Evolutionary conservation across 2,113 vertebrate genomes (phyloP).

Genomic region (Tachysurus fulvidraco): DNA sequence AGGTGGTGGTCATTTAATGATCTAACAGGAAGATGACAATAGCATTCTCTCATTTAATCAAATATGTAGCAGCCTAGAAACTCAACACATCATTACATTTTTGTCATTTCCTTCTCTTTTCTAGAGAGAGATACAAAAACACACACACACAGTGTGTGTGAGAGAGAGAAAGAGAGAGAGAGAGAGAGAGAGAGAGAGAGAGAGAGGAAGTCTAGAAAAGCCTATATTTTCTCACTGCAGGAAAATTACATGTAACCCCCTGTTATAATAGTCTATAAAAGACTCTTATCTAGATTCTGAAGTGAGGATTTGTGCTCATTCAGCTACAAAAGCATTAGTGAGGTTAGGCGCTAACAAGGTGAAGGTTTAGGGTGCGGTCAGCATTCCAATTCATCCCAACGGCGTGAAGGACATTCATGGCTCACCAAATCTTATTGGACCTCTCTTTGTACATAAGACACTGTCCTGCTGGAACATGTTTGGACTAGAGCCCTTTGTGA

Average conservation of each 20-base stretch:
- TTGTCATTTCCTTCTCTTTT: not conserved
- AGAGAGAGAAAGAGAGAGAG: too few species aligned
- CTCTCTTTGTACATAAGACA: not conserved
- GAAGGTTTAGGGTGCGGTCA: not conserved
- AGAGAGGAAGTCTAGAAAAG: too few species aligned
- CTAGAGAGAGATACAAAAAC: too few species aligned
- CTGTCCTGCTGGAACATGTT: not conserved
- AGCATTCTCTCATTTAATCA: not conserved
- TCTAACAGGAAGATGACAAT: not conserved
- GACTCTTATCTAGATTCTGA: not conserved
- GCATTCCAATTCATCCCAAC: not conserved
- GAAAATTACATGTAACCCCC: not conserved
- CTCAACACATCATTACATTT: not conserved
- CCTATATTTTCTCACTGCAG: not conserved
- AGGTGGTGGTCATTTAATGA: not conserved
- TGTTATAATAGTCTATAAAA: not conserved
- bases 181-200: too few species aligned
- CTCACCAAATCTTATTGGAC: not conserved
- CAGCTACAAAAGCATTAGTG: not conserved
- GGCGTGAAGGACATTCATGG: not conserved
- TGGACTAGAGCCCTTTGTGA: not conserved
- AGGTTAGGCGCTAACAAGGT: not conserved
- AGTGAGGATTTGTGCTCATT: not conserved
- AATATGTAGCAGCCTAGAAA: not conserved
- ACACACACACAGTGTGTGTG: too few species aligned